Conservation (phyloP, 2,888 invertebrate genomes). For the Aleiodes leptofemur region DNA sequence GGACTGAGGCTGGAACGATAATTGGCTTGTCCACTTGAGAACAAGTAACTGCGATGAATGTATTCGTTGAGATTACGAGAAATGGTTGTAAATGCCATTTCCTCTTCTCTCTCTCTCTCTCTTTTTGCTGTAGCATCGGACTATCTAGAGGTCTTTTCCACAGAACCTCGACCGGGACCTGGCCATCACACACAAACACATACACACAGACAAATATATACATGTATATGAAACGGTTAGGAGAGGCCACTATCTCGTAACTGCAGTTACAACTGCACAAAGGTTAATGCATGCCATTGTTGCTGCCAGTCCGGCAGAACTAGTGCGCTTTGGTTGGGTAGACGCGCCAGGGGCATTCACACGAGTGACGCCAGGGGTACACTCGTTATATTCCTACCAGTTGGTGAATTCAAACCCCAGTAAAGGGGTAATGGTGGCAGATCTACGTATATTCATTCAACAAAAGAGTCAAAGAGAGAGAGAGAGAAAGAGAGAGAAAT, state of each 20-base stretch:
- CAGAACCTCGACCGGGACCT: slow-evolving; percentile 33
- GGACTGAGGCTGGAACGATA: slow-evolving; percentile 59
- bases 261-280: slow-evolving; percentile 75
- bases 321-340: slow-evolving; percentile 65
- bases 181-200: slow-evolving; percentile 32
- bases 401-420: slow-evolving; percentile 36
- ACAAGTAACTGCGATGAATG: slow-evolving; percentile 67
- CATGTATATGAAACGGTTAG: too few species aligned
- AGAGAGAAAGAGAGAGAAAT: background rate
- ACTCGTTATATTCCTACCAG: slow-evolving; percentile 48
- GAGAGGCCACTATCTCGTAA: slow-evolving; percentile 69
- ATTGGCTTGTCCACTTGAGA: slow-evolving; percentile 68
- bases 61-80: slow-evolving; percentile 73
- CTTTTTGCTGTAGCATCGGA: slow-evolving; percentile 13
- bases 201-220: slow-evolving; percentile 34
- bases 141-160: slow-evolving; percentile 8
- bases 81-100: slow-evolving; percentile 71
- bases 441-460: background rate
- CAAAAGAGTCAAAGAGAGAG: slow-evolving; percentile 6
- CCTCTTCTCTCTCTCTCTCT: slow-evolving; percentile 42
- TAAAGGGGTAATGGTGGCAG: slow-evolving; percentile 13
- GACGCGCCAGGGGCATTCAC: slow-evolving; percentile 55
- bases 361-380: slow-evolving; percentile 49
- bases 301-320: slow-evolving; percentile 70
- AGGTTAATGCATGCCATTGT: slow-evolving; percentile 75